Percentiles rank a stretch among this genome's conserved stretches.
These are phyloP conservation scores for Oreochromis spilurus DNA, from an alignment of 2,113 vertebrate genomes.

Conservation along the genomic window DNA sequence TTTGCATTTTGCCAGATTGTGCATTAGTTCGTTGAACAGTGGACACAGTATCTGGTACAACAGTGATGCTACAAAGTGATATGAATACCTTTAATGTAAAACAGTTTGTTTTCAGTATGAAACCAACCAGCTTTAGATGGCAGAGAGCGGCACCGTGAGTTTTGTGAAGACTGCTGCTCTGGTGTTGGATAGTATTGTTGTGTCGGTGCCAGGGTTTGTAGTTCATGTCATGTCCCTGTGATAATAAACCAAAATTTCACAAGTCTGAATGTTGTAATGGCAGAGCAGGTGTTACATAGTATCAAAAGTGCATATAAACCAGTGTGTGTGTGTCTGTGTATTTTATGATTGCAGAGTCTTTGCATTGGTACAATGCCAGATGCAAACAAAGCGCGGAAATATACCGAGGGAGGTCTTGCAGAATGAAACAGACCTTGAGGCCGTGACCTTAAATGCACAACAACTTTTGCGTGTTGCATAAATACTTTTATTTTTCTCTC, in stretches of 20 bases:
- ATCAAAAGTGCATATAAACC: neutral
- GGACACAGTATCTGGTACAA: neutral
- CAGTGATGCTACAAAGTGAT: neutral
- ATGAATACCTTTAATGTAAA: neutral
- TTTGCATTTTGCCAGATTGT: neutral
- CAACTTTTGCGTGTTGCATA: neutral
- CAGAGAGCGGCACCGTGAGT: neutral
- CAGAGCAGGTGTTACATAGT: neutral
- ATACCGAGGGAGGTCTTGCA: neutral
- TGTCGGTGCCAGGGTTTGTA: neutral
- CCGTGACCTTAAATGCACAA: neutral
- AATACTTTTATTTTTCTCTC: neutral
- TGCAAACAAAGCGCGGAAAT: neutral
- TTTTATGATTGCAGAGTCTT: neutral
- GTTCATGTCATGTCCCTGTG: neutral
- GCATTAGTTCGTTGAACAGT: accelerated
- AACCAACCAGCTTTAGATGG: neutral
- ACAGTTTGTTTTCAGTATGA: neutral
- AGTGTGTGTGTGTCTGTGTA: neutral
- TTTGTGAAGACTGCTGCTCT: neutral
- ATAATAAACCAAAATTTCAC: neutral
- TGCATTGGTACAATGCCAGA: neutral
- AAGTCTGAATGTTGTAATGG: neutral
- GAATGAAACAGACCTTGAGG: neutral
- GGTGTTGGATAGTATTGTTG: neutral